These are phyloP conservation scores for Lasioglossum pauxillum DNA, from an alignment of 2,888 invertebrate genomes.

Conservation along the genomic window DNA sequence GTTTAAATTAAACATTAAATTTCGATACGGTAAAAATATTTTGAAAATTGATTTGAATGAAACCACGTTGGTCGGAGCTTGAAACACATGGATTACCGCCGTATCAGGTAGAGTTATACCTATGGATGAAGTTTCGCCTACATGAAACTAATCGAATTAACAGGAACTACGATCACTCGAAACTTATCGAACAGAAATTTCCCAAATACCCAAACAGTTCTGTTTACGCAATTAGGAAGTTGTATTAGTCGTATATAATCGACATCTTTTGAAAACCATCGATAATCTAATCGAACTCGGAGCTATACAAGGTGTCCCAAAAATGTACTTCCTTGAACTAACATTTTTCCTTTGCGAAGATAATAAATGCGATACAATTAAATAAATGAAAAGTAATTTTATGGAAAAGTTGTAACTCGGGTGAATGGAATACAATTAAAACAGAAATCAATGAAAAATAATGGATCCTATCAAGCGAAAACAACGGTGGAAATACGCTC, in stretches of 20 bases:
- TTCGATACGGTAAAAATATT: not conserved
- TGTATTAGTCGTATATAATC: not conserved
- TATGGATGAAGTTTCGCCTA: not conserved
- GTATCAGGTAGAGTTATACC: slow-evolving; percentile 6
- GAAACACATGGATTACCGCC: slow-evolving; percentile 4
- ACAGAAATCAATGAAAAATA: too few relatives aligned
- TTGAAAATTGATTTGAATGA: not conserved
- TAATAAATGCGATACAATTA: not conserved
- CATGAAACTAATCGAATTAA: slow-evolving; percentile 23
- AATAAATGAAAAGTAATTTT: not conserved
- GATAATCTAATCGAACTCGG: not conserved
- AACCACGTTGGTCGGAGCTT: not conserved
- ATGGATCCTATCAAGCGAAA: not conserved
- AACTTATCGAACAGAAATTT: slow-evolving; percentile 6
- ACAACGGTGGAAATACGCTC: too few relatives aligned
- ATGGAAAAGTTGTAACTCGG: not conserved
- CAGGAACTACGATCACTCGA: not conserved
- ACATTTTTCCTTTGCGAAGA: too few relatives aligned
- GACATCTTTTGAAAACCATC: not conserved
- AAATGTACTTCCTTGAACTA: too few relatives aligned
- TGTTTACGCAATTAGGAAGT: slow-evolving; percentile 11
- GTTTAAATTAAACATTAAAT: not conserved
- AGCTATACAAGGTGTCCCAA: not conserved
- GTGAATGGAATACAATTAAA: too few relatives aligned
- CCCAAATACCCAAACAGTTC: slow-evolving; percentile 6